Evolutionary conservation across 2,113 vertebrate genomes (phyloP), one percentile per base, ranked within the genome.

Genomic region (Todiramphus chloris): DNA sequence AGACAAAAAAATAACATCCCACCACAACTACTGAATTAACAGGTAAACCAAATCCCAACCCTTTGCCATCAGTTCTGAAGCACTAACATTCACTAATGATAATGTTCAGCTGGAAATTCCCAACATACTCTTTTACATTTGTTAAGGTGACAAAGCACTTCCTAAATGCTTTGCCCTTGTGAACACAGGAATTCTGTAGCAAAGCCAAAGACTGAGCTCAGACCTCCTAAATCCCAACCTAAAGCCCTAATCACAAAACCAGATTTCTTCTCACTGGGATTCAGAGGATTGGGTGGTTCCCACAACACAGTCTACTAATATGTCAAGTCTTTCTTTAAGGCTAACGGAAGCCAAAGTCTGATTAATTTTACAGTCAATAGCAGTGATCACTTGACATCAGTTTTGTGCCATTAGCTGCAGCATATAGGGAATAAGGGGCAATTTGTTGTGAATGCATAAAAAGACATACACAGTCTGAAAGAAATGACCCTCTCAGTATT

Each of bases 61-160:
- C 62, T 44, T n/a, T 76, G 58, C 81, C 66, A 72, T 76, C 62
- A 76, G 48, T 82, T 85, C 74, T 79, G 27, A 91, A 72, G 69
- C 24, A 60, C 30, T 85, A 70, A 76, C 41, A 80, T 62, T 85
- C 41, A 18, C 50, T 83, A 91, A 91, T 30, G 37, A 58, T 66
- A 83, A 50, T 43, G 50, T 83, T 93, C 75, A 59, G 16, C 44
- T 93, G 58, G 82, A 95, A 95, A 93, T 90, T 91, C 84, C 82
- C 91, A 88, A 35, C 21, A 68, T 28, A 66, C 39, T 53, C 62
- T 56, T 88, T 90, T 51, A 75, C 60, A 68, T 96, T 89, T 85
- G 70, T 90, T 92, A 90, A 94, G 80, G 89, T 94, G 95, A 95
- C 90, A 92, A 93, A 93, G 90, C 83, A 72, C 53, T 95, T 96